phyloP scores from a whole-genome alignment of 2,888 invertebrate species.

The Hirtodrosophila alboralis region DNA sequence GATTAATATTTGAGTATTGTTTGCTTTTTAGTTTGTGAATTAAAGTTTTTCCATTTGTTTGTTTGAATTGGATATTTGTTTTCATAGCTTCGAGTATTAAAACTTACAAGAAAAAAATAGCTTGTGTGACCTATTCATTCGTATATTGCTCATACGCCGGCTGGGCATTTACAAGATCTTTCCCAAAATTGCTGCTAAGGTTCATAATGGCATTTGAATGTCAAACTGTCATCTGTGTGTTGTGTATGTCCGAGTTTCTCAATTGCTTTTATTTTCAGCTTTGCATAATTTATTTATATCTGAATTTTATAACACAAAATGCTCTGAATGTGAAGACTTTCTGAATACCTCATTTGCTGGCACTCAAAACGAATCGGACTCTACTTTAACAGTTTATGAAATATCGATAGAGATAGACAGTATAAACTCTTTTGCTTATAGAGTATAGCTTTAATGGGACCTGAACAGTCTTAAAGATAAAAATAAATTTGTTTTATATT shows the following conservation, averaged over 20 bases:
- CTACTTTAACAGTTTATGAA: no score
- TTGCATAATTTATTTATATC: constrained; percentile 20
- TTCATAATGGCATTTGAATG: neutral
- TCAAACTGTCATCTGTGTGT: no score
- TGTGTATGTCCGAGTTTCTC: neutral
- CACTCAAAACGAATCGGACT: no score
- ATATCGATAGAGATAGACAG: no score
- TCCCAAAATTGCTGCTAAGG: no score
- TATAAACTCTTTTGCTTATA: no score
- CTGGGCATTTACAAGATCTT: neutral
- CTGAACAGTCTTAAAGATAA: no score
- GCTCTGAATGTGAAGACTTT: constrained; percentile 4
- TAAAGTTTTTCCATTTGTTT: constrained; percentile 29
- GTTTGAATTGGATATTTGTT: constrained; percentile 9
- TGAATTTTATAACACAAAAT: constrained; percentile 9
- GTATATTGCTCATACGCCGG: constrained; percentile 19
- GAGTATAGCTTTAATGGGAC: no score
- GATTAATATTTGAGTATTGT: constrained; percentile 62
- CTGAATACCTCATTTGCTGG: neutral
- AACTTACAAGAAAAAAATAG: neutral
- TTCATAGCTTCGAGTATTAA: constrained; percentile 2
- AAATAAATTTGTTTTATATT: no score
- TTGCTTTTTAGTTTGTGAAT: constrained; percentile 29
- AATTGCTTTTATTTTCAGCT: constrained; percentile 11
- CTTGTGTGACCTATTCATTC: constrained; percentile 6